Conservation (phyloP, 2,113 vertebrate species). For the Hippoglossus stenolepis region DNA sequence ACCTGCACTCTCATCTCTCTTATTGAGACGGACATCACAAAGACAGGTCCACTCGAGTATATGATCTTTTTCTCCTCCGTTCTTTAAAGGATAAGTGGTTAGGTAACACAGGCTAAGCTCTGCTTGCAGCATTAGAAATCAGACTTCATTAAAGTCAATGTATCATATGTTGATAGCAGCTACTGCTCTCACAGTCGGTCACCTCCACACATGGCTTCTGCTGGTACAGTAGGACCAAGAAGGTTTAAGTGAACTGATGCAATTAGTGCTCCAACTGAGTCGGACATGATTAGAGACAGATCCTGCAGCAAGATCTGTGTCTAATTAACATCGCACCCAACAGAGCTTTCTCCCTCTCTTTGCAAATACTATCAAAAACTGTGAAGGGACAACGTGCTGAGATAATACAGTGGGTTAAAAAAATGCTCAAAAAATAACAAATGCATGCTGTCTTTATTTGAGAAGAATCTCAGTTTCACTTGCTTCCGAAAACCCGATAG, state of each 20-base stretch:
- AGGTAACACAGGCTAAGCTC: background rate
- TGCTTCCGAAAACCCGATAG: background rate
- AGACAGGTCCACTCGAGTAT: background rate
- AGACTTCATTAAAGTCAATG: no score
- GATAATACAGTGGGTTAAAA: background rate
- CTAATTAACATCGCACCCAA: slow-evolving; percentile 23
- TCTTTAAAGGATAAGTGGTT: slow-evolving; percentile 1
- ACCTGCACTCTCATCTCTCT: no score
- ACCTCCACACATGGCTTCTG: slow-evolving; percentile 12
- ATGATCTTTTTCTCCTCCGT: background rate
- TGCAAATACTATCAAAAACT: background rate
- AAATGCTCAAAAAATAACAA: background rate
- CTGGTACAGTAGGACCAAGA: slow-evolving; percentile 15
- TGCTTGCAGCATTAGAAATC: slow-evolving; percentile 9
- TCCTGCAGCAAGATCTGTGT: slow-evolving; percentile 14
- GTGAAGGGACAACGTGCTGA: slow-evolving; percentile 3
- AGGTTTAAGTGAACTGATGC: slow-evolving; percentile 29
- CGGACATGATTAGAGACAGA: slow-evolving; percentile 37
- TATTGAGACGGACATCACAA: background rate
- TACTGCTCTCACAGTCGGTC: slow-evolving; percentile 1
- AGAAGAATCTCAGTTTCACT: background rate
- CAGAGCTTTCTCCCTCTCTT: slow-evolving; percentile 17
- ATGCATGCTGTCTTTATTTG: background rate
- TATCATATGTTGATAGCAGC: no score
- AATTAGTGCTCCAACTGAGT: slow-evolving; percentile 28